Evolutionary conservation across 2,113 vertebrate genomes (phyloP).

Genomic region (Neopipo cinnamomea): DNA sequence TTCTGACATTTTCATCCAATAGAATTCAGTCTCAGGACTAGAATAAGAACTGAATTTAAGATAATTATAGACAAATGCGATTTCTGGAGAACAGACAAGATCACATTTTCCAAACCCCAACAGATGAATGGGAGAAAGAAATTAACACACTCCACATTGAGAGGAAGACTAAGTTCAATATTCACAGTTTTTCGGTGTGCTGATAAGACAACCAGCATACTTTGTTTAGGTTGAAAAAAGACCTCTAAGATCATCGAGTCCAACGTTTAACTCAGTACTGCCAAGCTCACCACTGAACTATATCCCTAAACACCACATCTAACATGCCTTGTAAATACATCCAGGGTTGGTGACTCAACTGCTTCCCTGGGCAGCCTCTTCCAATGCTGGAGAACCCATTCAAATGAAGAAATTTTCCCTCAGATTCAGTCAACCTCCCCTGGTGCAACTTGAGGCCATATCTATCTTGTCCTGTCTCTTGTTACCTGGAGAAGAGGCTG

Average conservation of each 20-base stretch:
- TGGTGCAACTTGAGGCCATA: background rate
- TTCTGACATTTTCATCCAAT: background rate
- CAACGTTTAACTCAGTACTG: background rate
- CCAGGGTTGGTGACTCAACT: background rate
- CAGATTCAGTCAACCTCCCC: background rate
- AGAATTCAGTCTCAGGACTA: background rate
- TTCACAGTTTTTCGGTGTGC: background rate
- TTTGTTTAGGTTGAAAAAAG: background rate
- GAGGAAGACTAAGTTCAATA: background rate
- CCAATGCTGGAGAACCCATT: background rate
- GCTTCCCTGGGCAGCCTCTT: background rate
- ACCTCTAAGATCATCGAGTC: background rate
- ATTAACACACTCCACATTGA: background rate
- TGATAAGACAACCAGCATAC: background rate
- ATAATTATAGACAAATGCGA: background rate
- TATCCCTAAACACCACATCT: background rate
- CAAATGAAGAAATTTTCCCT: background rate
- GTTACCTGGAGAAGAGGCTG: background rate
- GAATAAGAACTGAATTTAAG: background rate
- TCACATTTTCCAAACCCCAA: background rate
- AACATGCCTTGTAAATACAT: background rate
- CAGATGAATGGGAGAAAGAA: background rate
- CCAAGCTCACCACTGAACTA: background rate
- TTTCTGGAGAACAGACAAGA: background rate
- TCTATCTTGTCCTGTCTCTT: background rate